Evolutionary conservation across 2,888 invertebrate species (phyloP), one percentile per base, ranked within the genome.

Genomic region (Gastracanthus pulcherrimus): DNA sequence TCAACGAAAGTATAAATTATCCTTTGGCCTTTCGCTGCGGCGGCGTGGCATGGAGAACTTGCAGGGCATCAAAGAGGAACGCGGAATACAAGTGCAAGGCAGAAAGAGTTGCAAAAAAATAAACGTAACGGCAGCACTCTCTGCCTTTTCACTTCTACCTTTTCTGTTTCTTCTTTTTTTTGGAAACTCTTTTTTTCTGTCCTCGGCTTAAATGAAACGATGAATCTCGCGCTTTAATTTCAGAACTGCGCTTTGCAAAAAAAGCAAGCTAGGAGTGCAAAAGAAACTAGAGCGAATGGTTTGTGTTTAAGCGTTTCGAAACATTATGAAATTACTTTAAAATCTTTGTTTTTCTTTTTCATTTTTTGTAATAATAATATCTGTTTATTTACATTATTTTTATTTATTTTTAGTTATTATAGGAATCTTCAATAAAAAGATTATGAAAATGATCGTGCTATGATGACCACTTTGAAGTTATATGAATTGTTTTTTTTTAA

Each of bases 1-100:
- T 85, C 82, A 83, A 78, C 74, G 74, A 83, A 84, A 82, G 84
- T 82, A 78, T 67, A 84, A 85, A 84, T 85, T 84, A 83, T 79
- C 76, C 67, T 26, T 55, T 60, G n/a, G 74, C 48, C 74, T 71
- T 34, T 60, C 45, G 34, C 34, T 72, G 66, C 38, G 69, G 71
- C 55, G 69, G 41, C n/a, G n/a, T n/a, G n/a, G n/a, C n/a, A n/a
- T n/a, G n/a, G 48, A 48, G 55, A 23, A 34, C n/a, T 31, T 26
- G 62, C 3, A 67, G 66, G 58, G 64, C 71, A 72, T 72, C 71
- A 72, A 81, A 83, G 69, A 76, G 67, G 13, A 58, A 34, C 60
- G 29, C 2, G 19, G 48, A 41, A 51, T 36, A 71, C 48, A 62
- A 58, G 76, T 72, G 72, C 45, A 66, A 16, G 16, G 34, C 13